Evolutionary conservation across 2,113 vertebrate species (phyloP).

Genomic region (Amblyopsis rosae): DNA sequence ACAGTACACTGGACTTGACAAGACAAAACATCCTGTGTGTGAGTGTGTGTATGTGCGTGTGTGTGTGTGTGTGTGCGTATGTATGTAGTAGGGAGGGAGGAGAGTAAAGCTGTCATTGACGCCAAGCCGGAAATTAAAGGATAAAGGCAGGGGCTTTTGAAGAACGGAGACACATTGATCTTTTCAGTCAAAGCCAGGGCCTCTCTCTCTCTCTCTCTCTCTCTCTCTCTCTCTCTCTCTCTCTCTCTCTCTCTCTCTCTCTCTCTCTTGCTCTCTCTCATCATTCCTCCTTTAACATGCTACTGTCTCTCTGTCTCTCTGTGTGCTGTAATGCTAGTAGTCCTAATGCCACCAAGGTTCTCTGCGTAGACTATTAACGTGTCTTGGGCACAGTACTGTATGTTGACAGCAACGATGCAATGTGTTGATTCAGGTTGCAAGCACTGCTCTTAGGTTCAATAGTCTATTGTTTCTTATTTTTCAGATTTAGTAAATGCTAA

Average conservation of each 20-base stretch:
- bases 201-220: conserved; percentile 12
- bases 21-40: not conserved
- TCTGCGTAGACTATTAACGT: too few species aligned
- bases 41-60: not conserved
- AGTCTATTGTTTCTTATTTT: too few species aligned
- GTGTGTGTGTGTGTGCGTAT: not conserved
- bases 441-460: too few species aligned
- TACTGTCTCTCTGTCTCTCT: not conserved
- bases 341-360: too few species aligned
- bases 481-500: too few species aligned
- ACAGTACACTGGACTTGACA: not conserved
- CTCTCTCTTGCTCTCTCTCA: not conserved
- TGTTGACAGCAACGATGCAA: too few species aligned
- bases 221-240: not conserved
- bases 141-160: conserved; percentile 38
- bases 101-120: conserved; percentile 21
- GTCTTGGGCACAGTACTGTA: too few species aligned
- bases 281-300: not conserved
- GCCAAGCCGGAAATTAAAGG: conserved; percentile 30
- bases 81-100: not conserved
- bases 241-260: not conserved
- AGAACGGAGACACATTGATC: conserved; percentile 48
- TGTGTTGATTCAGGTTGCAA: too few species aligned
- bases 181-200: conserved; percentile 19
- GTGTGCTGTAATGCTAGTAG: too few species aligned